phyloP scores from a whole-genome alignment of 2,888 invertebrate genomes.

The Acleris laterana region DNA sequence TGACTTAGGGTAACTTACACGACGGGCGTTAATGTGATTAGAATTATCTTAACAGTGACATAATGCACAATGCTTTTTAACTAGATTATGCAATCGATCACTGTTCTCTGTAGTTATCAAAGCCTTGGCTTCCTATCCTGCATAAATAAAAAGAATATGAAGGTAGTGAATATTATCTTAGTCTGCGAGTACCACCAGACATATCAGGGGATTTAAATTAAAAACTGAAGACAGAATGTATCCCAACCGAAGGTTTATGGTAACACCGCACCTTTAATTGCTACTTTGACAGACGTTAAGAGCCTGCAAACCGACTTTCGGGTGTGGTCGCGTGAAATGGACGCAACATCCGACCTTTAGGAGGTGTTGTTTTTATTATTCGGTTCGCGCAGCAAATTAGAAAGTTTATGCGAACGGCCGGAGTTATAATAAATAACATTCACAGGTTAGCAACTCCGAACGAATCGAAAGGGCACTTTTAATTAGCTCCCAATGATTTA shows the following conservation, averaged over 20 bases:
- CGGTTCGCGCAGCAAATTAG: conserved; percentile 73
- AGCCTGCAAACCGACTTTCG: conserved; percentile 64
- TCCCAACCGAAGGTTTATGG: conserved; percentile 74
- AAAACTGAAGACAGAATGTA: conserved; percentile 49
- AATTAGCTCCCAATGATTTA: conserved; percentile 79
- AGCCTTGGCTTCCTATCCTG: too few relatives aligned
- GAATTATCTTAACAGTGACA: too few relatives aligned
- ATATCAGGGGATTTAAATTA: conserved; percentile 23
- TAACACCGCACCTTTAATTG: conserved; percentile 80
- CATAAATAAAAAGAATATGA: too few relatives aligned
- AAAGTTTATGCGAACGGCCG: conserved; percentile 76
- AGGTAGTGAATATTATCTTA: too few relatives aligned
- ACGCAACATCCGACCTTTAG: conserved; percentile 70
- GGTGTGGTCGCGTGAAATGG: conserved; percentile 76
- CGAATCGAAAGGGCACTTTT: conserved; percentile 67
- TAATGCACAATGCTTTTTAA: too few relatives aligned
- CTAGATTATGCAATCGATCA: too few relatives aligned
- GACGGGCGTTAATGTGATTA: too few relatives aligned
- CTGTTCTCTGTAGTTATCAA: too few relatives aligned
- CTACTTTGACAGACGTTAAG: conserved; percentile 80
- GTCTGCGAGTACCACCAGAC: not conserved
- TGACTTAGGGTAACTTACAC: too few relatives aligned
- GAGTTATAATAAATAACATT: conserved; percentile 78
- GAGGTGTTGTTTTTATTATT: conserved; percentile 78
- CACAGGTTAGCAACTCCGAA: conserved; percentile 66